phyloP scores from a whole-genome alignment of 2,113 vertebrate species.

The Corythoichthys intestinalis region DNA sequence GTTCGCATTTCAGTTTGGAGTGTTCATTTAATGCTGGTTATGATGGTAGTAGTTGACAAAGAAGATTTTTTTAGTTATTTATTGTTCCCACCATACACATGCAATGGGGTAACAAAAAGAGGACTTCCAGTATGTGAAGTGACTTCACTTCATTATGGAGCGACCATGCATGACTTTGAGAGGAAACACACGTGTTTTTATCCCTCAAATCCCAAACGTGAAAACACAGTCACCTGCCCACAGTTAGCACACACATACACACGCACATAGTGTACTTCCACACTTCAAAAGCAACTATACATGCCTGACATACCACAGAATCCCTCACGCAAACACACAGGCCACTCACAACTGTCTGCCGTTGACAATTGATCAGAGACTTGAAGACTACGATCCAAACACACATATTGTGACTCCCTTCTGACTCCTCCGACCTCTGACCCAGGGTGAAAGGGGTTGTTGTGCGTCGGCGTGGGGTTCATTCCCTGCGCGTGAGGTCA shows the following conservation, averaged over 20 bases:
- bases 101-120: not conserved
- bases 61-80: not conserved
- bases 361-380: slow-evolving; percentile 57
- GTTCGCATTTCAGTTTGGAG: too few species aligned
- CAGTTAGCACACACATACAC: not conserved
- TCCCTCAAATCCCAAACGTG: slow-evolving; percentile 3
- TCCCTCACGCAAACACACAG: slow-evolving; percentile 24
- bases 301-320: slow-evolving; percentile 43
- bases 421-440: slow-evolving; percentile 47
- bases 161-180: slow-evolving; percentile 34
- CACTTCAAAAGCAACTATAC: slow-evolving; percentile 21
- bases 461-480: slow-evolving; percentile 45
- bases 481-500: slow-evolving; percentile 59
- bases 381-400: slow-evolving; percentile 36
- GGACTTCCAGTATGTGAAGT: slow-evolving; percentile 16
- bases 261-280: slow-evolving; percentile 1
- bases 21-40: too few species aligned
- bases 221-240: not conserved
- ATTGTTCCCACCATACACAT: slow-evolving; percentile 4
- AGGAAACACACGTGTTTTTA: slow-evolving; percentile 12
- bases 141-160: slow-evolving; percentile 24
- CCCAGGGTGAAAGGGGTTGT: slow-evolving; percentile 48
- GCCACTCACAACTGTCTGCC: slow-evolving; percentile 45
- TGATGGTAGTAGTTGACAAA: too few species aligned
- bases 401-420: slow-evolving; percentile 46